Percentiles rank a stretch among this genome's conserved stretches.
Conservation (phyloP, 2,888 invertebrate genomes). For the Lithosia quadra region DNA sequence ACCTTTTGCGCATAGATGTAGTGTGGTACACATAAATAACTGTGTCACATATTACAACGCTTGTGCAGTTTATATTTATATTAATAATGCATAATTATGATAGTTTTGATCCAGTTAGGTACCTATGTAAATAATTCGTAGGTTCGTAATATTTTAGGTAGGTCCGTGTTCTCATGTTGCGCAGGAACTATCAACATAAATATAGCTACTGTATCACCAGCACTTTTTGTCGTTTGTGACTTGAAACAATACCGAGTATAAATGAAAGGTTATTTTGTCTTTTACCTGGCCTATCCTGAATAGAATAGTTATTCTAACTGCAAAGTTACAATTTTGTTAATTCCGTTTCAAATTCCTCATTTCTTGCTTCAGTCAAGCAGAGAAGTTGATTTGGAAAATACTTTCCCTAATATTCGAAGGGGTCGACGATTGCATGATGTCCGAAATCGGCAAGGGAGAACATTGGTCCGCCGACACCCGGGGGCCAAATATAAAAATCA, state of each 20-base stretch:
- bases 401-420: constrained; percentile 61
- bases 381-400: constrained; percentile 62
- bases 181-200: neutral
- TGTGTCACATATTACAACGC: constrained; percentile 2
- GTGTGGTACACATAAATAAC: constrained; percentile 17
- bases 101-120: neutral
- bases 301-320: too few relatives aligned
- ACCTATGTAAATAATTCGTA: neutral
- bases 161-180: neutral
- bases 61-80: neutral
- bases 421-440: constrained; percentile 70
- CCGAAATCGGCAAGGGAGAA: constrained; percentile 74
- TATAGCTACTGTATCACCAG: too few relatives aligned
- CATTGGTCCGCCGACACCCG: constrained; percentile 67
- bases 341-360: constrained; percentile 46
- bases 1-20: constrained; percentile 22
- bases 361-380: constrained; percentile 60
- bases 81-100: neutral
- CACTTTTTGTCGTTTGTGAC: too few relatives aligned
- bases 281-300: too few relatives aligned
- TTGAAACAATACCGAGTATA: too few relatives aligned
- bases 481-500: constrained; percentile 85
- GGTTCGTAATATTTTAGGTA: neutral
- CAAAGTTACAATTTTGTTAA: constrained; percentile 21
- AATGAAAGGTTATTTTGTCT: too few relatives aligned